phyloP scores from a whole-genome alignment of 2,113 vertebrate genomes.

The Athene noctua region DNA sequence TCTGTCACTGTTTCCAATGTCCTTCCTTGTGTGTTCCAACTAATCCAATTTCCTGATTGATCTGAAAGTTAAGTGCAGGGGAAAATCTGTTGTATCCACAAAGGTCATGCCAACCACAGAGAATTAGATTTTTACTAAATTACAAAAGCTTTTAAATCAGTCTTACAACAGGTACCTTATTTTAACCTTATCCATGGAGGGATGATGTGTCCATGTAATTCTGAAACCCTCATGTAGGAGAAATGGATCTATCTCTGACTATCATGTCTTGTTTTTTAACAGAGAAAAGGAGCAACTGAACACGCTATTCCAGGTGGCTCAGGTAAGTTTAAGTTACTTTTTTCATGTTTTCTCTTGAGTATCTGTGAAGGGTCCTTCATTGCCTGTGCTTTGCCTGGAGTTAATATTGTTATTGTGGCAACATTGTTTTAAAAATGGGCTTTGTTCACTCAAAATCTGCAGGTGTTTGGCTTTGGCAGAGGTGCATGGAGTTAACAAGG shows the following conservation, averaged over 20 bases:
- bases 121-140: conserved; percentile 17
- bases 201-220: not conserved
- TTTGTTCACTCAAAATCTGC: not conserved
- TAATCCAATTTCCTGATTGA: conserved; percentile 35
- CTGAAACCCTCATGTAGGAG: not conserved
- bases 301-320: not conserved
- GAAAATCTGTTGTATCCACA: not conserved
- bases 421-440: not conserved
- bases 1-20: not conserved
- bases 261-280: not conserved
- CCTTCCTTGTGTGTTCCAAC: not conserved
- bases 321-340: conserved; percentile 43
- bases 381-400: not conserved
- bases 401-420: not conserved
- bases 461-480: not conserved
- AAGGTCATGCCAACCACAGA: not conserved
- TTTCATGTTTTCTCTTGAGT: not conserved
- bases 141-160: conserved; percentile 26
- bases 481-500: not conserved
- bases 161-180: not conserved
- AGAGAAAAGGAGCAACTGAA: conserved; percentile 67
- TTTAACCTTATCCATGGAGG: not conserved
- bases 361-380: not conserved
- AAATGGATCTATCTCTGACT: not conserved
- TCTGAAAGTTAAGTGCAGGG: not conserved